Conservation (phyloP, 2,888 invertebrate species). For the Apoda limacodes region DNA sequence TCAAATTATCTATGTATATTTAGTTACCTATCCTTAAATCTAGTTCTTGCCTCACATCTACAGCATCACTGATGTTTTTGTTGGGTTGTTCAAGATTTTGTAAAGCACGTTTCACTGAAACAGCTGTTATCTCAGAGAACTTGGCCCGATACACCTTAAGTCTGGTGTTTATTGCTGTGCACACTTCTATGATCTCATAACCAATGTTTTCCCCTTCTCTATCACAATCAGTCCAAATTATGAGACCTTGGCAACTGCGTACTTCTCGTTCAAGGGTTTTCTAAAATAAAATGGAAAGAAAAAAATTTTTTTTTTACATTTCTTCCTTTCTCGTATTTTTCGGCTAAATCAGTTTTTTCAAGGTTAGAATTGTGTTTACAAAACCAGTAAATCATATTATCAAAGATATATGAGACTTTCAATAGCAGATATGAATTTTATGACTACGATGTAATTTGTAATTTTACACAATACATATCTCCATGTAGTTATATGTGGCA, state of each 20-base stretch:
- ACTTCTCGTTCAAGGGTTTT: slow-evolving; percentile 78
- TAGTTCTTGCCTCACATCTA: slow-evolving; percentile 91
- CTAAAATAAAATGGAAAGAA: slow-evolving; percentile 38
- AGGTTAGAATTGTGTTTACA: no score
- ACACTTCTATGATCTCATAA: slow-evolving; percentile 94
- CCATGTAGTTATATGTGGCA: no score
- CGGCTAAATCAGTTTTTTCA: no score
- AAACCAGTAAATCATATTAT: no score
- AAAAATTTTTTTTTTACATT: not conserved
- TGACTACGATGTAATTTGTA: no score
- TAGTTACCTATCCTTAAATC: slow-evolving; percentile 92
- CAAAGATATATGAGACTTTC: no score
- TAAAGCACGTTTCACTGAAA: slow-evolving; percentile 85
- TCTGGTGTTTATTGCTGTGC: slow-evolving; percentile 80
- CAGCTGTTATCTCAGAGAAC: slow-evolving; percentile 96
- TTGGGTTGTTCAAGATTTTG: slow-evolving; percentile 84
- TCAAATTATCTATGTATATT: no score
- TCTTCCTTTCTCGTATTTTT: no score
- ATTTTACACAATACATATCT: no score
- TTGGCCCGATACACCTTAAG: slow-evolving; percentile 83
- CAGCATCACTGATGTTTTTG: slow-evolving; percentile 86
- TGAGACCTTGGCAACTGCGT: slow-evolving; percentile 75
- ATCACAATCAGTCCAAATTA: slow-evolving; percentile 99
- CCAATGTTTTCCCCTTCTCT: slow-evolving; percentile 99
- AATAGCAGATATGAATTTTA: no score